Base-by-base conservation (phyloP, 2,113 vertebrate species). In the Deroptyus accipitrinus region DNA sequence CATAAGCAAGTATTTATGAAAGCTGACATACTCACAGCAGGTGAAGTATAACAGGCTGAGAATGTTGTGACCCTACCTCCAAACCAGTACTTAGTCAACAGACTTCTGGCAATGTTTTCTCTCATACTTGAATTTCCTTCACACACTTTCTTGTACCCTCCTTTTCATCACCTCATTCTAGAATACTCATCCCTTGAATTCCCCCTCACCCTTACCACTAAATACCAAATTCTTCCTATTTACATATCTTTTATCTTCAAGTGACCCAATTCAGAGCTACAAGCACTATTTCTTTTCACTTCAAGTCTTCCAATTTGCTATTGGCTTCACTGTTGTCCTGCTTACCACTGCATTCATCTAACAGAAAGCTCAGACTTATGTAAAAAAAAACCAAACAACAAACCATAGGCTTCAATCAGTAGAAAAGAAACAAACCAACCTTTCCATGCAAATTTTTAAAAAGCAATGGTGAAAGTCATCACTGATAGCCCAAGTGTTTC, bases 131-230 rank as follows among this genome's bases (percentile, higher is more conserved):
- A 37, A 42, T 6, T 41, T 81, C 11, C 31, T 5, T 84, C 0
- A 0, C 17, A 55, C 15, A 25, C 10, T 51, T 89, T 61, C 24
- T 8, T 62, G 10, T 5, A 4, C 1, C 3, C 5, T 69, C 3
- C 25, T 74, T 83, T 77, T 74, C 27, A 57, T 37, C 17, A 30
- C 1, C 5, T 70, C 2, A 12, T 61, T 81, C 35, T 57, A 70
- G 61, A 78, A 30, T 30, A 4, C 7, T 51, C 25, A 55, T 52
- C 7, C 35, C 10, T 78, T 74, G 49, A 52, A 69, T 84, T 92
- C 73, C 24, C 74, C 15, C 33, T 85, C 5, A 6, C 5, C 6
- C 8, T 28, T 31, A 28, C n/a, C 24, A 13, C 51, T 62, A 62
- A 90, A 62, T 48, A 51, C 5, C 17, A 74, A 33, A 10, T 28